phyloP scores from a whole-genome alignment of 2,797 vertebrate species.

The Bradypodion pumilum region DNA sequence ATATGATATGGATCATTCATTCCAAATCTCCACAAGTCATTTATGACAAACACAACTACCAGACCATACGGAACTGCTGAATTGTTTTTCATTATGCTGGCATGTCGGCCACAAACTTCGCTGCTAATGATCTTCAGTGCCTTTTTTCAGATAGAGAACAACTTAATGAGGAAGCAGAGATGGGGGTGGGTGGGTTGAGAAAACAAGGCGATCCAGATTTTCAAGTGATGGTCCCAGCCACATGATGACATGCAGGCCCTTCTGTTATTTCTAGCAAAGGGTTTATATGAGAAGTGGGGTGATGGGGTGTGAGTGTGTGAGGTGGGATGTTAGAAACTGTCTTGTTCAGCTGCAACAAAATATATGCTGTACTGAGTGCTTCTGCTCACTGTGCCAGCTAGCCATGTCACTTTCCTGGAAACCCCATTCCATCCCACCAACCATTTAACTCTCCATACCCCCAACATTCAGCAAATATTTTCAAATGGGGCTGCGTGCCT shows the following conservation, averaged over 20 bases:
- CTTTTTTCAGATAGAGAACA: slow-evolving; percentile 70
- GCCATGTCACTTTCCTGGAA: neutral
- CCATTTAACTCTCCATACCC: neutral
- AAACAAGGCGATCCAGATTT: slow-evolving; percentile 54
- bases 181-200: slow-evolving; percentile 50
- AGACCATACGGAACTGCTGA: slow-evolving; percentile 77
- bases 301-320: slow-evolving; percentile 41
- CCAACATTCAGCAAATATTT: too few species aligned
- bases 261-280: slow-evolving; percentile 65
- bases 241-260: slow-evolving; percentile 55
- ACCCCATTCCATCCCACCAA: neutral
- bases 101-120: slow-evolving; percentile 77
- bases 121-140: slow-evolving; percentile 85
- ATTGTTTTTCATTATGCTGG: slow-evolving; percentile 89
- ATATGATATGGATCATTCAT: slow-evolving; percentile 85
- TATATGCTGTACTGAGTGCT: neutral
- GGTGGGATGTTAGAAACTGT: slow-evolving; percentile 6
- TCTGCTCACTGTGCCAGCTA: neutral
- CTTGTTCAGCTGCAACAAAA: slow-evolving; percentile 58
- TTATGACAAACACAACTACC: slow-evolving; percentile 80
- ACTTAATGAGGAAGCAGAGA: slow-evolving; percentile 70
- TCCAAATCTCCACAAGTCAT: slow-evolving; percentile 80
- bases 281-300: slow-evolving; percentile 33
- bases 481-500: too few species aligned
- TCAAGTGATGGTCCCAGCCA: slow-evolving; percentile 58